Percentiles rank a stretch among this genome's conserved stretches.
phyloP scores from a whole-genome alignment of 2,797 vertebrate species.

The Centroberyx gerrardi region DNA sequence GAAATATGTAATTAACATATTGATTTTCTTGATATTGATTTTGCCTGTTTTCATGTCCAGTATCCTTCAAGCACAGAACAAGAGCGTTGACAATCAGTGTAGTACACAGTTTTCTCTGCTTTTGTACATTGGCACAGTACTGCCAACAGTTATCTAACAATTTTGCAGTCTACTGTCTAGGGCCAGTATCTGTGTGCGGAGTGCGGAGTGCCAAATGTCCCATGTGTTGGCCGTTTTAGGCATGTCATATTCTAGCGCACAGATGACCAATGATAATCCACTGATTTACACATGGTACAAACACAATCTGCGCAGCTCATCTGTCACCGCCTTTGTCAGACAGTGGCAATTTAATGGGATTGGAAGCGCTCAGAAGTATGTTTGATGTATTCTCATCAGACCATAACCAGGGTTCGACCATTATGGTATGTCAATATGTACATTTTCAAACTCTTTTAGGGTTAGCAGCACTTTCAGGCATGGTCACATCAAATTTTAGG shows the following conservation, averaged over 20 bases:
- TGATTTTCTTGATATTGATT: too few species aligned
- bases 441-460: too few species aligned
- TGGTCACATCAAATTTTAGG: too few species aligned
- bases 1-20: too few species aligned
- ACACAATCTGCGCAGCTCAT: slow-evolving; percentile 51
- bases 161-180: slow-evolving; percentile 25
- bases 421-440: too few species aligned
- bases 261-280: slow-evolving; percentile 57
- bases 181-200: slow-evolving; percentile 3
- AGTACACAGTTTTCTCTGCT: slow-evolving; percentile 7
- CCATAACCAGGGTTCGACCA: too few species aligned
- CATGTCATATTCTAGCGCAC: slow-evolving; percentile 29
- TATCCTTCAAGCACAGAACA: not conserved
- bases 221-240: slow-evolving; percentile 24
- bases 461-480: too few species aligned
- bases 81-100: not conserved
- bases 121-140: slow-evolving; percentile 5
- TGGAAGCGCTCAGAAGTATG: not conserved
- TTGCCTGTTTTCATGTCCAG: too few species aligned
- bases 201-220: slow-evolving; percentile 26
- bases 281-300: slow-evolving; percentile 35
- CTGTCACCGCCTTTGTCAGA: slow-evolving; percentile 7
- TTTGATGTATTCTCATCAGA: not conserved
- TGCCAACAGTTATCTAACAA: not conserved
- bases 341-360: not conserved